Percentiles rank a stretch among this genome's conserved stretches.
Conservation (phyloP, 2,888 invertebrate species). For the Mechanitis mazaeus region DNA sequence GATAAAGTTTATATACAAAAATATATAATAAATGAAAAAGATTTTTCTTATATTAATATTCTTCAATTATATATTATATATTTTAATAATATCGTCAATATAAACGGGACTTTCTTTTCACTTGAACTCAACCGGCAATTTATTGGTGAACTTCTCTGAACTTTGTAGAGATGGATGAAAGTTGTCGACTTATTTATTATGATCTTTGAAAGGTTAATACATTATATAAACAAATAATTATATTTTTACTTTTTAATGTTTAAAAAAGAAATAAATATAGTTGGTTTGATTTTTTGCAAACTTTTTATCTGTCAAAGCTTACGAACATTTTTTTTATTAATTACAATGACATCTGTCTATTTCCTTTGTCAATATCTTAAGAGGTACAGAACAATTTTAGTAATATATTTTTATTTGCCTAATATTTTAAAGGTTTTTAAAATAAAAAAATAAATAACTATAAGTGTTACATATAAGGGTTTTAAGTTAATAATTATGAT, state of each 20-base stretch:
- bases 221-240: background rate
- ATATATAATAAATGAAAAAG: background rate
- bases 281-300: too few relatives aligned
- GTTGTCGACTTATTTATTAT: conserved; percentile 54
- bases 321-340: background rate
- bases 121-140: conserved; percentile 54
- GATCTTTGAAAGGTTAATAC: conserved; percentile 8
- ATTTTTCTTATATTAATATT: background rate
- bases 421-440: too few relatives aligned
- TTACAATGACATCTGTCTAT: too few relatives aligned
- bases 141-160: conserved; percentile 52
- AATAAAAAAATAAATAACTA: too few relatives aligned
- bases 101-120: conserved; percentile 48
- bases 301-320: background rate
- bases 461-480: too few relatives aligned
- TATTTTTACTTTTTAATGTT: background rate
- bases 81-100: conserved; percentile 13
- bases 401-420: too few relatives aligned
- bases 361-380: too few relatives aligned
- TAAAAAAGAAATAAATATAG: too few relatives aligned
- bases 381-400: too few relatives aligned
- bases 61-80: background rate
- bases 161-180: conserved; percentile 45
- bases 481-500: too few relatives aligned
- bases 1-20: too few relatives aligned